Evolutionary conservation across 2,888 invertebrate genomes (phyloP).

Genomic region (Drosophila pegasa): DNA sequence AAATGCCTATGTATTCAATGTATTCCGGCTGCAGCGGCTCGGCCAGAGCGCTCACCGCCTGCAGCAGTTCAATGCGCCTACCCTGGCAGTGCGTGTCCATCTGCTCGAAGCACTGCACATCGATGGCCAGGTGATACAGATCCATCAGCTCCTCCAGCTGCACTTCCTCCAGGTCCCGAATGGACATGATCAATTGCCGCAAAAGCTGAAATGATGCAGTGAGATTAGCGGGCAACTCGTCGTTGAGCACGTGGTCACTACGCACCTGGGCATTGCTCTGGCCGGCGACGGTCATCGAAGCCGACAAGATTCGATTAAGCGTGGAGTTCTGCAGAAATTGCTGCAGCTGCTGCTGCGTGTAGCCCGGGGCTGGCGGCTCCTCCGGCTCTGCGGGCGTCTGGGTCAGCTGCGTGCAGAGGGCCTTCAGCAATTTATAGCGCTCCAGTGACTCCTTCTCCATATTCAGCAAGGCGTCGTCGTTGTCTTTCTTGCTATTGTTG

Average conservation of each 20-base stretch:
- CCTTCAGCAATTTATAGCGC: neutral
- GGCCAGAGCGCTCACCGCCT: constrained; percentile 20
- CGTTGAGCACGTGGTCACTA: neutral
- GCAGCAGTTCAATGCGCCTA: constrained; percentile 37
- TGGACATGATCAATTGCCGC: neutral
- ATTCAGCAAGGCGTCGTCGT: neutral
- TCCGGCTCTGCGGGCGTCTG: neutral
- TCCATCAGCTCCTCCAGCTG: constrained; percentile 39
- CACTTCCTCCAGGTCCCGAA: neutral
- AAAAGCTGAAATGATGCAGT: constrained; percentile 17
- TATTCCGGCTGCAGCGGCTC: constrained; percentile 5
- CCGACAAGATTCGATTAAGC: constrained; percentile 16
- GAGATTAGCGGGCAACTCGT: neutral
- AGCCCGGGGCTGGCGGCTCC: neutral
- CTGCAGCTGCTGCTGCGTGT: constrained; percentile 24
- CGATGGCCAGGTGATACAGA: constrained; percentile 44
- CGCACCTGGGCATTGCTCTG: neutral
- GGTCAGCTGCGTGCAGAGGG: neutral
- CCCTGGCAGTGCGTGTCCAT: constrained; percentile 3
- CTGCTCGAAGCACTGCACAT: constrained; percentile 48
- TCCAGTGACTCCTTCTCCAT: neutral
- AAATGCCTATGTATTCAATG: constrained; percentile 34
- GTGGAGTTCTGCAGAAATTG: constrained; percentile 41
- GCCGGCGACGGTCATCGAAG: neutral
- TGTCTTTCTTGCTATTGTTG: neutral